Base-by-base conservation (phyloP, 2,113 vertebrate genomes). In the Nibea albiflora region DNA sequence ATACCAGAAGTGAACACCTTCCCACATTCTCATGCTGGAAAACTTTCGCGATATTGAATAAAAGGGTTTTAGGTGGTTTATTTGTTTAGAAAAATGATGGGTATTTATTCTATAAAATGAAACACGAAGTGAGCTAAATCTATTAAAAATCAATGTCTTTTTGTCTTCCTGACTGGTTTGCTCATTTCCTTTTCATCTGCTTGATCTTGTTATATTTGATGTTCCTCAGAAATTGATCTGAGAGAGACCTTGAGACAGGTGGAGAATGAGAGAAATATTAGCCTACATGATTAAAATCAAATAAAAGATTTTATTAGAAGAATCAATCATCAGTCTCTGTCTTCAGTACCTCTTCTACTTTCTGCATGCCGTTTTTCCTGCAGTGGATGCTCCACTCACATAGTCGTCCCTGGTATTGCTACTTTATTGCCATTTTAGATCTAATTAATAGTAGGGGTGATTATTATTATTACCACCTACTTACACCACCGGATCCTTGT, bases 281-380 rank as follows among this genome's bases (percentile, higher is more conserved):
- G 64, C 73, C 68, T 49, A 66, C 74, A 85, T 86, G 76, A 92
- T 78, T 80, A 42, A 85, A 89, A 57, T 89, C 20, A 83, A 92
- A 90, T 92, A 88, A 89, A 92, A 76, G 62, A 80, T 88, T 91
- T 93, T 90, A 82, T 74, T 86, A 89, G 58, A 73, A 79, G 49
- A 81, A 63, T 68, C 56, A 46, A 14, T 61, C n/a, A 39, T 60
- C 22, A 35, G 44, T 78, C 10, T 8, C n/a, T 83, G 50, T 74
- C 57, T 81, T 73, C 3, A 62, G 31, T 76, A 35, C 5, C 15
- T 42, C 22, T 61, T 78, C 57, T n/a, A 52, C 3, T 79, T 50
- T 60, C 3, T 54, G 20, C 44, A 47, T 77, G 31, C 11, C 12
- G 52, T 39, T 64, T 83, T 44, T 62, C 11, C 53, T 20, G 19